Evolutionary conservation across 2,113 vertebrate species (phyloP).

Genomic region (Nothobranchius kuhntae): DNA sequence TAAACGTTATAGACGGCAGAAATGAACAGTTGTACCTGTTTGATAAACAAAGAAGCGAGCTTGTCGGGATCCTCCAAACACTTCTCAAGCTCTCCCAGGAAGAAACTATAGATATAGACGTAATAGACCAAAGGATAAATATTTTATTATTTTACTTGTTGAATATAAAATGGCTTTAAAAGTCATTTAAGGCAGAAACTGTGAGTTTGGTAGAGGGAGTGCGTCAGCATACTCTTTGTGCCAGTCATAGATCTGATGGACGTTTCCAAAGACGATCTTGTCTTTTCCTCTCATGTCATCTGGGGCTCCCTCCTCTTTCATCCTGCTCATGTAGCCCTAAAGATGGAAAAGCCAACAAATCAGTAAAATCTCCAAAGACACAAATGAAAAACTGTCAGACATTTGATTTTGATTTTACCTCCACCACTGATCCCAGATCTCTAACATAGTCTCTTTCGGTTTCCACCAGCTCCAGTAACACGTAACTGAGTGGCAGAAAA

Average conservation of each 20-base stretch:
- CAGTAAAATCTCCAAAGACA: constrained; percentile 3
- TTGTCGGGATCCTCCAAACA: constrained; percentile 98
- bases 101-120: constrained; percentile 82
- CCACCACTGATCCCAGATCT: constrained; percentile 94
- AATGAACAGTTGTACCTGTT: constrained; percentile 82
- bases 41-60: constrained; percentile 92
- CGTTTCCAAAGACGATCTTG: constrained; percentile 99
- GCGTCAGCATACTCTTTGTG: constrained; percentile 91
- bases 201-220: neutral
- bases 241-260: constrained; percentile 99
- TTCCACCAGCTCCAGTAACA: constrained; percentile 95
- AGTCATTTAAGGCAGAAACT: neutral
- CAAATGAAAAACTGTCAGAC: neutral
- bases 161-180: neutral
- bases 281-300: constrained; percentile 99
- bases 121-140: too few species aligned
- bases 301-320: constrained; percentile 97
- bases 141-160: too few species aligned
- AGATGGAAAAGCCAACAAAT: neutral
- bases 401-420: constrained; percentile 76
- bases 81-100: constrained; percentile 96
- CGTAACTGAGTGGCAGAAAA: constrained; percentile 82
- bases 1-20: neutral
- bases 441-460: constrained; percentile 96
- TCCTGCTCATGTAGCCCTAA: constrained; percentile 96